Percentiles rank a stretch among this genome's conserved stretches.
These are phyloP conservation scores for Coryphaenoides rupestris DNA, from an alignment of 2,113 vertebrate genomes.

Conservation along the genomic window DNA sequence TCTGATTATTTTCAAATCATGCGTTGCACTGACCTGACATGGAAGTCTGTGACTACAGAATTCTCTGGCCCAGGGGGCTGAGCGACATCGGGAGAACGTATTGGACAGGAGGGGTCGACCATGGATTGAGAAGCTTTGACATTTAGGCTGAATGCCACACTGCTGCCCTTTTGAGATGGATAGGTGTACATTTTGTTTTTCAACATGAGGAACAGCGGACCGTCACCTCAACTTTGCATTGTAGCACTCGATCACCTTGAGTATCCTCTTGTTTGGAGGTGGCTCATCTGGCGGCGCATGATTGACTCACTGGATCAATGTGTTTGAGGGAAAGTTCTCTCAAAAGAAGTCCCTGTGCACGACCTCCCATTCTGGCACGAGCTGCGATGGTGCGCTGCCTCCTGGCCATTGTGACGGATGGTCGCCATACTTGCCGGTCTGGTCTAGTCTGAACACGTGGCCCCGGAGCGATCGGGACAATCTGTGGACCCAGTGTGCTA, in stretches of 20 bases:
- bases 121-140: conserved; percentile 49
- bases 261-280: not conserved
- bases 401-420: conserved; percentile 42
- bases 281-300: conserved; percentile 2
- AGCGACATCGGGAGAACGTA: conserved; percentile 27
- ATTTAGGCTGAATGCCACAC: conserved; percentile 60
- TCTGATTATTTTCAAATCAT: no score
- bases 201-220: not conserved
- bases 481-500: conserved; percentile 67
- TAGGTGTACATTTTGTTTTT: conserved; percentile 8
- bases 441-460: conserved; percentile 47
- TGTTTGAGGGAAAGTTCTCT: conserved; percentile 31
- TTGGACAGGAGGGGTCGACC: conserved; percentile 26
- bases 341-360: conserved; percentile 11
- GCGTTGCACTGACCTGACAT: no score
- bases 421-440: conserved; percentile 54
- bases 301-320: conserved; percentile 20
- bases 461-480: conserved; percentile 60
- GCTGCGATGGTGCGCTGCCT: conserved; percentile 34
- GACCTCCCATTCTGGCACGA: conserved; percentile 31
- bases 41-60: conserved; percentile 1
- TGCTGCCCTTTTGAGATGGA: conserved; percentile 21
- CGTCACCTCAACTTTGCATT: not conserved
- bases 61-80: conserved; percentile 12
- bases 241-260: not conserved